Evolutionary conservation across 2,113 vertebrate species (phyloP).

Genomic region (Sinocyclocheilus grahami): DNA sequence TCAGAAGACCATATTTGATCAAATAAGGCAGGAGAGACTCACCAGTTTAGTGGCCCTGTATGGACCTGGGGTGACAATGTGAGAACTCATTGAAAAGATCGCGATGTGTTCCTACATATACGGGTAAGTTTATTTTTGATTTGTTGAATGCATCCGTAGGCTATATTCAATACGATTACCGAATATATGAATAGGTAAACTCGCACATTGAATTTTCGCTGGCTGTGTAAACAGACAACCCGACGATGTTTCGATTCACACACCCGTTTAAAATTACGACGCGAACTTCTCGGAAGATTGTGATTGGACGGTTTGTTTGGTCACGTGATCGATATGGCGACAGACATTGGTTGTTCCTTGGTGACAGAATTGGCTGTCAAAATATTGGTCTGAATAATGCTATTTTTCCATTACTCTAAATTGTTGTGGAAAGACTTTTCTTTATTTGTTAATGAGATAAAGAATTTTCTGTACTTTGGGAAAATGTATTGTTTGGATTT

Average conservation of each 20-base stretch:
- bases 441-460: too few species aligned
- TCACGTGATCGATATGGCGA: neutral
- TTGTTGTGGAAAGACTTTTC: too few species aligned
- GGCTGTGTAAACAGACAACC: neutral
- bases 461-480: too few species aligned
- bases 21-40: constrained; percentile 55
- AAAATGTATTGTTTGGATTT: too few species aligned
- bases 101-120: neutral
- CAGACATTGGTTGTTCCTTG: neutral
- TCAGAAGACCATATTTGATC: neutral
- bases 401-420: too few species aligned
- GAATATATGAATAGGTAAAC: neutral
- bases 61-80: constrained; percentile 73
- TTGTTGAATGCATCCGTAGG: neutral
- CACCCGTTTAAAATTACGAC: constrained; percentile 28
- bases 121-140: neutral
- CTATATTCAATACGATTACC: neutral
- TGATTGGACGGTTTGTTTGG: constrained; percentile 18
- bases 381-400: constrained; percentile 6
- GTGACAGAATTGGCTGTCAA: neutral
- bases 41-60: constrained; percentile 85
- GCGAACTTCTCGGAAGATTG: neutral
- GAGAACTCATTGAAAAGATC: constrained; percentile 63
- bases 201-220: too few species aligned
- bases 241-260: neutral